These are phyloP conservation scores for Herminia tarsipennalis DNA, from an alignment of 2,888 invertebrate genomes.

Conservation along the genomic window DNA sequence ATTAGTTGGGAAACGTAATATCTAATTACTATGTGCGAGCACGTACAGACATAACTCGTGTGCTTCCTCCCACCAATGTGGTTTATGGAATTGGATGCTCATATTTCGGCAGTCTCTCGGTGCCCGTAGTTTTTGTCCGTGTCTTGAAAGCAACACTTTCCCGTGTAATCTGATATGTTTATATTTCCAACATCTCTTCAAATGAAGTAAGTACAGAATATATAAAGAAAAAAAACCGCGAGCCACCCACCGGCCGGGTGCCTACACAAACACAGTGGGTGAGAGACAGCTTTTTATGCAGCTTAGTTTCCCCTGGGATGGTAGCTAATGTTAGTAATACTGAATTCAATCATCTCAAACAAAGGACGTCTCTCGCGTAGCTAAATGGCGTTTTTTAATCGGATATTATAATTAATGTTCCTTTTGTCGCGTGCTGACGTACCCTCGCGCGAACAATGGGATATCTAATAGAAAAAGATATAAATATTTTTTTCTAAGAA, in stretches of 20 bases:
- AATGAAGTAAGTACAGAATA: constrained; percentile 49
- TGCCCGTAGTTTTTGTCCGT: constrained; percentile 75
- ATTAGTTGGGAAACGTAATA: constrained; percentile 82
- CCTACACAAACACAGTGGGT: constrained; percentile 60
- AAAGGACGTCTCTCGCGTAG: constrained; percentile 79
- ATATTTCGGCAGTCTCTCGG: constrained; percentile 83
- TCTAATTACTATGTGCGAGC: constrained; percentile 84
- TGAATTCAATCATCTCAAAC: constrained; percentile 84
- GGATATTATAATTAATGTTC: constrained; percentile 87
- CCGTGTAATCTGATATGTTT: constrained; percentile 75
- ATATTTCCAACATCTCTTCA: constrained; percentile 55
- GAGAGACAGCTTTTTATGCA: constrained; percentile 57
- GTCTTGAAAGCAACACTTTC: constrained; percentile 66
- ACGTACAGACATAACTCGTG: constrained; percentile 82
- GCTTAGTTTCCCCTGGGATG: constrained; percentile 60
- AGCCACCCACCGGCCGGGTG: constrained; percentile 28
- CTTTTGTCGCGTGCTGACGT: constrained; percentile 85
- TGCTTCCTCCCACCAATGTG: constrained; percentile 81
- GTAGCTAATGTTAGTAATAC: constrained; percentile 79
- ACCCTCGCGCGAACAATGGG: constrained; percentile 84
- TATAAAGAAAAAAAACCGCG: constrained; percentile 50
- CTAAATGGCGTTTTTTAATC: constrained; percentile 85
- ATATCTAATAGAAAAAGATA: constrained; percentile 84
- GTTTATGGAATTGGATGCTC: constrained; percentile 85
- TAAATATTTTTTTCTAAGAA: constrained; percentile 83